phyloP scores from a whole-genome alignment of 2,113 vertebrate genomes.

The Alectura lathami region DNA sequence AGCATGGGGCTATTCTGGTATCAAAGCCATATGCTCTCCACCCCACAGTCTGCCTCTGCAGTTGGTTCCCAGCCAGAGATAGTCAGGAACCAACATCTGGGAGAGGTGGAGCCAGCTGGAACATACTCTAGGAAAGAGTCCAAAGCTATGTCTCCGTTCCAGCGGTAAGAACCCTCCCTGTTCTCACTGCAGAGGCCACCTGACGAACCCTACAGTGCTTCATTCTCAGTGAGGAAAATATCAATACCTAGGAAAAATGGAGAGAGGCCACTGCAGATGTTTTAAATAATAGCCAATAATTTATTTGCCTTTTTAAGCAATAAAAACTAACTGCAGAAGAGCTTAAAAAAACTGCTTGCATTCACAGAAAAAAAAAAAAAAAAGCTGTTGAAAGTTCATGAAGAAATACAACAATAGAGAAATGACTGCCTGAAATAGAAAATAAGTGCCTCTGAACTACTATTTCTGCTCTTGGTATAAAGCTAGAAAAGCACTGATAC shows the following conservation, averaged over 20 bases:
- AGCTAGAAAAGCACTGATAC: background rate
- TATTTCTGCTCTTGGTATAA: background rate
- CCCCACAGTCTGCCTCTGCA: slow-evolving; percentile 51
- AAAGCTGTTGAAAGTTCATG: slow-evolving; percentile 21
- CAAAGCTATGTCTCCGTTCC: slow-evolving; percentile 53
- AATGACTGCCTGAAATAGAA: background rate
- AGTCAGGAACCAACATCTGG: slow-evolving; percentile 61
- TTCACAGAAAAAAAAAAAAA: background rate
- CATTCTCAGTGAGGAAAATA: background rate
- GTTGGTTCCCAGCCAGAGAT: slow-evolving; percentile 53
- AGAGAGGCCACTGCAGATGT: slow-evolving; percentile 15
- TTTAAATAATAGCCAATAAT: slow-evolving; percentile 44
- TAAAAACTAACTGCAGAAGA: slow-evolving; percentile 28
- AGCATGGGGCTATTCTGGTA: slow-evolving; percentile 67
- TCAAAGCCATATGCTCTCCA: slow-evolving; percentile 62
- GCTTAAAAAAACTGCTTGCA: background rate
- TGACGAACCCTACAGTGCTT: slow-evolving; percentile 11
- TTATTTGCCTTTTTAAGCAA: slow-evolving; percentile 37
- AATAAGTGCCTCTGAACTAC: background rate
- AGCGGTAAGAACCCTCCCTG: background rate
- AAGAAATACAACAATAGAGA: slow-evolving; percentile 2
- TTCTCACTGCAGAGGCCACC: slow-evolving; percentile 26
- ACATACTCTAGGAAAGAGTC: slow-evolving; percentile 35
- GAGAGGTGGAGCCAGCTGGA: slow-evolving; percentile 52
- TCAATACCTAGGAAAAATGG: slow-evolving; percentile 1